Base-by-base conservation (phyloP, 2,888 invertebrate species). In the Amphipyra berbera region DNA sequence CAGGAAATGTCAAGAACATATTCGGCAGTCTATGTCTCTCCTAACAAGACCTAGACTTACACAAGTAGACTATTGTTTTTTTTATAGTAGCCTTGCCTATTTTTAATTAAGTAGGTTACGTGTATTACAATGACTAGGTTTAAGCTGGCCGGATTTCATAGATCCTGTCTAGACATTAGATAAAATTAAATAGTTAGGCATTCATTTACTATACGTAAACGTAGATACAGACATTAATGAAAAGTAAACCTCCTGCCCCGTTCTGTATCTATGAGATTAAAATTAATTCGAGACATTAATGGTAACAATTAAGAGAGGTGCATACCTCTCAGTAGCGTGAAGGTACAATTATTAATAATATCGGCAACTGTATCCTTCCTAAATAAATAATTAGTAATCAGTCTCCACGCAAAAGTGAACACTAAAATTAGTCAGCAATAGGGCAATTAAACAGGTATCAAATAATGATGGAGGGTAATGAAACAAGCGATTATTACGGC, bases 1-100 rank as follows among this genome's bases (percentile, higher is more conserved):
- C 72, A 79, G 81, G 80, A 84, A 84, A 87, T 86, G 83, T 88
- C 88, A 90, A 88, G 88, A 87, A 81, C 82, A 63, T 50, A 57
- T 78, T 77, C 60, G 72, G 61, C n/a, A 44, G 47, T 12, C 41
- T 54, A 41, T 35, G 46, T 33, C 13, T 65, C 41, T n/a, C 2
- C 9, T 14, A 13, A 56, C 14, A 21, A 37, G 41, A 53, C 30
- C 56, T 53, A 68, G 37, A 6, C 15, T 44, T 30, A 46, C 13
- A 30, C 14, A 33, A 41, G 7, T 42, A 4, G 27, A 38, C 14
- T 12, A 52, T 30, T 30, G 2, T 41, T 33, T 1, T 15, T 46
- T 40, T 40, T 52, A 33, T 1, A 15, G 6, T 15, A 15, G 14
- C 35, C 33, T 35, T 35, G 47, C 2, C 14, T 33, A 30, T 30